Conservation (phyloP, 2,888 invertebrate species). For the Zygaena filipendulae region DNA sequence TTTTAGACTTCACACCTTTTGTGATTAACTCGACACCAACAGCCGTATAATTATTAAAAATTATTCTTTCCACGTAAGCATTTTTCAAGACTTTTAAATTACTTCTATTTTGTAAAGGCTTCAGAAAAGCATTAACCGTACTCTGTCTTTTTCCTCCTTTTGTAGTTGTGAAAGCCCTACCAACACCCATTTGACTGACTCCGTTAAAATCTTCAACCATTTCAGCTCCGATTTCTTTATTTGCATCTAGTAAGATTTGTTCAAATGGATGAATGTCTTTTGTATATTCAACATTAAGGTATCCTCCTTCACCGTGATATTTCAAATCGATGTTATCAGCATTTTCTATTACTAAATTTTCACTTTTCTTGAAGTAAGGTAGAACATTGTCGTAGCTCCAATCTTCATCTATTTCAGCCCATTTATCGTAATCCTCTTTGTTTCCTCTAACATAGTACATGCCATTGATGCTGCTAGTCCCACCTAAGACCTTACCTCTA, state of each 20-base stretch:
- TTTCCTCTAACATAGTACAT: conserved; percentile 70
- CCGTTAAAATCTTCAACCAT: conserved; percentile 8
- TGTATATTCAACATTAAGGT: conserved; percentile 5
- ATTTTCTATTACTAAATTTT: conserved; percentile 24
- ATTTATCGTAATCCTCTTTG: conserved; percentile 69
- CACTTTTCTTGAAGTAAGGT: conserved; percentile 41
- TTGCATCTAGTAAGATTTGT: conserved; percentile 8
- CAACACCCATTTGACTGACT: conserved; percentile 17
- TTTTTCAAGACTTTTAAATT: conserved; percentile 26
- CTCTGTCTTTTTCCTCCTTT: conserved; percentile 18
- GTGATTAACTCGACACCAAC: conserved; percentile 27
- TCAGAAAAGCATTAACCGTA: conserved; percentile 30
- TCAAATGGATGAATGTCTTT: conserved; percentile 3
- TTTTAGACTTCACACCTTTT: conserved; percentile 15
- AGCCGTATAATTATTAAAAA: conserved; percentile 22
- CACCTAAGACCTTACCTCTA: conserved; percentile 74
- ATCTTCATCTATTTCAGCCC: conserved; percentile 69
- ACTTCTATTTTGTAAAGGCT: conserved; percentile 20
- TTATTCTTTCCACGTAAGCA: conserved; percentile 22
- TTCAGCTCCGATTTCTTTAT: conserved; percentile 7
- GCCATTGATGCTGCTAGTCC: conserved; percentile 72
- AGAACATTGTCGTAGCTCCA: conserved; percentile 69
- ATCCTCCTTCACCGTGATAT: conserved; percentile 1
- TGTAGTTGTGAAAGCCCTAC: conserved; percentile 17
- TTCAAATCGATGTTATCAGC: neutral